Evolutionary conservation across 2,113 vertebrate genomes (phyloP).

Genomic region (Alaudala cheleensis): DNA sequence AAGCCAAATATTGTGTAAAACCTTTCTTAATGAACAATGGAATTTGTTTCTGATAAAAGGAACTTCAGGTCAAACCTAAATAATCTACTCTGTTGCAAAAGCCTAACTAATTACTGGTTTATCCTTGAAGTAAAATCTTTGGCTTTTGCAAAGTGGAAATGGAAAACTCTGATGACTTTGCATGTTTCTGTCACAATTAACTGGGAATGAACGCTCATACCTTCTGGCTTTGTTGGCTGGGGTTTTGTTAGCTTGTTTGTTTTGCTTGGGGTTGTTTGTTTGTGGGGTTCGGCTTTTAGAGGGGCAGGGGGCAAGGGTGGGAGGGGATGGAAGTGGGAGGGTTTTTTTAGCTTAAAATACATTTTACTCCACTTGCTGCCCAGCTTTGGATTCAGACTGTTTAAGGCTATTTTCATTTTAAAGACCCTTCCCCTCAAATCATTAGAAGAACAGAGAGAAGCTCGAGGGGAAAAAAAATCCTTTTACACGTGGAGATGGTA

Average conservation of each 20-base stretch:
- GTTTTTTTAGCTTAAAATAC: background rate
- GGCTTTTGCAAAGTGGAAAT: background rate
- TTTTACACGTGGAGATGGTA: background rate
- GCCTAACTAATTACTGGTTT: background rate
- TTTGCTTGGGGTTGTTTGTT: background rate
- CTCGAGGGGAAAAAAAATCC: background rate
- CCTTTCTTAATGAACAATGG: background rate
- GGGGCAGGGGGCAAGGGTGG: too few species aligned
- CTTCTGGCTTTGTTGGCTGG: background rate
- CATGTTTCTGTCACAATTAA: background rate
- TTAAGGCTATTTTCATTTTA: background rate
- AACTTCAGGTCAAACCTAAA: background rate
- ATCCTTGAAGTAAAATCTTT: background rate
- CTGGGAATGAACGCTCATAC: background rate
- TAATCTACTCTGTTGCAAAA: background rate
- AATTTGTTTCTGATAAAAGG: background rate
- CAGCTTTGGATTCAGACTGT: background rate
- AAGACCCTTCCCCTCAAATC: background rate
- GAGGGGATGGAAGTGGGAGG: background rate
- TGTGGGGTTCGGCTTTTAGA: background rate
- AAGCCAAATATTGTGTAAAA: background rate
- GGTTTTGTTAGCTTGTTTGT: background rate
- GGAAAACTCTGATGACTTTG: background rate
- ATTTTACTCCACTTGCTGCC: background rate
- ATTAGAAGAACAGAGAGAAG: background rate